A percentile compares a stretch with the other conserved stretches of the same genome.
Evolutionary conservation across 2,888 invertebrate genomes (phyloP).

Genomic region (Luperina testacea): DNA sequence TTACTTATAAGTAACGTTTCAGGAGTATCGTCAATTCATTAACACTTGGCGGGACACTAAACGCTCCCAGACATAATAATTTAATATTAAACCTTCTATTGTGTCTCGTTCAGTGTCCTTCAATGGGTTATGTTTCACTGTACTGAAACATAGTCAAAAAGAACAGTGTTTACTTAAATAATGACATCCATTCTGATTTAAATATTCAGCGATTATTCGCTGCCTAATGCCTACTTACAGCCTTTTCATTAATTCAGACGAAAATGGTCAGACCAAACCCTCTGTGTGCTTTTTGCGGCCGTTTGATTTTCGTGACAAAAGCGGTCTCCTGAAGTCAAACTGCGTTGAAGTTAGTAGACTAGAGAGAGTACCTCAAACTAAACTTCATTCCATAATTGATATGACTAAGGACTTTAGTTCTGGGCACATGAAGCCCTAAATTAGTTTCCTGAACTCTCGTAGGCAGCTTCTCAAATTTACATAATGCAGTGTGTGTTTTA

Average conservation of each 20-base stretch:
- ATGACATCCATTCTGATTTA: not conserved
- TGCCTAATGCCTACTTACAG: not conserved
- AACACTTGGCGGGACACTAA: not conserved
- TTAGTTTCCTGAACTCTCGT: conserved; percentile 40
- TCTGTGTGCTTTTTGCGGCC: conserved; percentile 16
- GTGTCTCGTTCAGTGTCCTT: not conserved
- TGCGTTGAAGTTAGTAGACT: conserved; percentile 16
- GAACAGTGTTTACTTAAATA: not conserved
- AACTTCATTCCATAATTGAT: conserved; percentile 44
- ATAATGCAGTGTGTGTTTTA: conserved; percentile 44
- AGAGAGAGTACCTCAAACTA: conserved; percentile 3
- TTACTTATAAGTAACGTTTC: not conserved
- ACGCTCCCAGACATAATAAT: not conserved
- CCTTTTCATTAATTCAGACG: conserved; percentile 22
- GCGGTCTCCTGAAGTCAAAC: conserved; percentile 9
- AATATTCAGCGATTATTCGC: not conserved
- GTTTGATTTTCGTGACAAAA: conserved; percentile 22
- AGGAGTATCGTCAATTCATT: not conserved
- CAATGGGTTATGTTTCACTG: not conserved
- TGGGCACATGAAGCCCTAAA: conserved; percentile 30
- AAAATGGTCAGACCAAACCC: not conserved
- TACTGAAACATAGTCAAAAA: not conserved
- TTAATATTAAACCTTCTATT: not conserved
- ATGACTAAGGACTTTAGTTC: conserved; percentile 45
- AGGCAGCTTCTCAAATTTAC: conserved; percentile 28